A percentile compares a stretch with the other conserved stretches of the same genome.
Evolutionary conservation across 2,797 vertebrate genomes (phyloP).

Genomic region (Catharus ustulatus): DNA sequence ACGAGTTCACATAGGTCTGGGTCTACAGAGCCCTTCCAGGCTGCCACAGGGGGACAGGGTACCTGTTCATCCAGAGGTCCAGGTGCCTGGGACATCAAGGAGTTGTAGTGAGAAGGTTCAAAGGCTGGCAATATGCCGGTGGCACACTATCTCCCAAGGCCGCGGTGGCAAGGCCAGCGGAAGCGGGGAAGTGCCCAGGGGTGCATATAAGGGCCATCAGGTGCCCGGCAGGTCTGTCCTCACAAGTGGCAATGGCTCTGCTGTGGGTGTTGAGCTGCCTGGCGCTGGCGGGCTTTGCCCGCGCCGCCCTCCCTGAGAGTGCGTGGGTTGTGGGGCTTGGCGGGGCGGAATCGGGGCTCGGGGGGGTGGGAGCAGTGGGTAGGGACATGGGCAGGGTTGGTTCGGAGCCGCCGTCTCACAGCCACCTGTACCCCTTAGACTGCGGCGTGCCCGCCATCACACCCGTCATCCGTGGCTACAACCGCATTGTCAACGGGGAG

Average conservation of each 20-base stretch:
- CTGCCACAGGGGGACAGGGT: too few relatives aligned
- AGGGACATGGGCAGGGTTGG: too few relatives aligned
- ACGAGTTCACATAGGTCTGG: too few relatives aligned
- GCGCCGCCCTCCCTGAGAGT: neutral
- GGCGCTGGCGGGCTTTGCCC: neutral
- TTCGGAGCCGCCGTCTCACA: neutral
- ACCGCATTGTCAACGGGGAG: conserved; percentile 86
- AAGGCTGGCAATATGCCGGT: neutral
- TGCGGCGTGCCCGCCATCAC: conserved; percentile 84
- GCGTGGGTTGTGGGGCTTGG: neutral
- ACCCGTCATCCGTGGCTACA: conserved; percentile 79
- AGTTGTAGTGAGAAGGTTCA: too few relatives aligned
- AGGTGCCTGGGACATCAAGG: neutral
- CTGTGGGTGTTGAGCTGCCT: conserved; percentile 14
- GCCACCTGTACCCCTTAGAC: conserved; percentile 57
- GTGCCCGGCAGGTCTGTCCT: too few relatives aligned
- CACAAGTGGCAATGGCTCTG: neutral
- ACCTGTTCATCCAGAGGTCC: neutral
- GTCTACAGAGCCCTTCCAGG: too few relatives aligned
- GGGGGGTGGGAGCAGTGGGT: fast-evolving
- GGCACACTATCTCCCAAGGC: neutral
- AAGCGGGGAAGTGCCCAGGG: neutral
- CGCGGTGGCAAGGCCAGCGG: too few relatives aligned
- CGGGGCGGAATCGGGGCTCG: neutral
- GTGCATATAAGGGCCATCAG: too few relatives aligned